Evolutionary conservation across 2,888 invertebrate species (phyloP).

Genomic region (Plagodis dolabraria): DNA sequence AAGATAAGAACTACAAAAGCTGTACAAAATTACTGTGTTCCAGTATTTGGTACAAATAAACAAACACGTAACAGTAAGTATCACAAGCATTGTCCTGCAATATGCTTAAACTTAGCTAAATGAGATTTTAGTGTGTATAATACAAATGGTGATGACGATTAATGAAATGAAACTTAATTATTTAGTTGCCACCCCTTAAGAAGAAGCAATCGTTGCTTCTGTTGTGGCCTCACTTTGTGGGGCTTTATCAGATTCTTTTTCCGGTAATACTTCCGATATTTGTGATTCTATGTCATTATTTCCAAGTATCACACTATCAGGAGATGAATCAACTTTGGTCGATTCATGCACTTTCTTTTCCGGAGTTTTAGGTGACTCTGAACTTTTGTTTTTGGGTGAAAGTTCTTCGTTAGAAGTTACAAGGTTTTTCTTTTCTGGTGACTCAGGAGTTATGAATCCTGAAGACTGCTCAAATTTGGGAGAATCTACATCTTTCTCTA

Average conservation of each 20-base stretch:
- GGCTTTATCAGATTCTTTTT: conserved; percentile 1
- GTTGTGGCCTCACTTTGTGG: background rate
- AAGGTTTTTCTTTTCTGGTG: background rate
- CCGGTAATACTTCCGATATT: background rate
- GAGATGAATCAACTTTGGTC: background rate
- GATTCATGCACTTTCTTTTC: background rate
- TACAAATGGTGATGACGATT: conserved; percentile 36
- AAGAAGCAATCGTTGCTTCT: background rate
- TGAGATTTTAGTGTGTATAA: conserved; percentile 35
- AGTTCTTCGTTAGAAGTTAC: background rate
- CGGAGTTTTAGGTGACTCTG: conserved; percentile 7
- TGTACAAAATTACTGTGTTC: background rate
- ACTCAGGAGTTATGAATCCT: conserved; percentile 3
- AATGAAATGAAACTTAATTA: conserved; percentile 18
- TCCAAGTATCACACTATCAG: background rate
- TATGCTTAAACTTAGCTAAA: conserved; percentile 35
- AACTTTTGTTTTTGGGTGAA: conserved; percentile 5
- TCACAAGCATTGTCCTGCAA: conserved; percentile 38
- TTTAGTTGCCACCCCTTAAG: conserved; percentile 21
- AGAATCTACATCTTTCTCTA: conserved; percentile 23
- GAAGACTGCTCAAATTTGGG: conserved; percentile 4
- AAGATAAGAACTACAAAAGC: background rate
- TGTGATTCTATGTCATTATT: background rate
- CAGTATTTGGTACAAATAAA: conserved; percentile 3
- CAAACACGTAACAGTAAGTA: conserved; percentile 28